A percentile compares a stretch with the other conserved stretches of the same genome.
phyloP scores from a whole-genome alignment of 1,140 invertebrate genomes.

The roundworm (Caenorhabditis elegans) region WBcel235 BX284603.4:5049501-5050000 shows the following conservation, averaged over 20 bases:
- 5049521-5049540: constrained; percentile 53
- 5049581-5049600: constrained; percentile 64
- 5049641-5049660: constrained; percentile 59
- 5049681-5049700: constrained; percentile 51
- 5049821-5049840: constrained; percentile 60
- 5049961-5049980: too few relatives aligned
- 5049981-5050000: too few relatives aligned
- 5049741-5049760: constrained; percentile 59
- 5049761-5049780: constrained; percentile 58
- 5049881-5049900: not conserved
- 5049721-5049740: constrained; percentile 56
- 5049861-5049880: not conserved
- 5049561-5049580: constrained; percentile 51
- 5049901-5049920: too few relatives aligned
- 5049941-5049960: too few relatives aligned
- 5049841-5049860: constrained; percentile 44
- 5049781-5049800: constrained; percentile 55
- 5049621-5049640: constrained; percentile 57
- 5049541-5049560: constrained; percentile 47
- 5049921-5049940: too few relatives aligned
- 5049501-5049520: constrained; percentile 58
- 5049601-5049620: constrained; percentile 51
- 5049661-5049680: constrained; percentile 41
- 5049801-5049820: constrained; percentile 63
- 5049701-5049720: constrained; percentile 65